phyloP scores from a whole-genome alignment of 2,797 vertebrate species.

The Intellagama lesueurii region DNA sequence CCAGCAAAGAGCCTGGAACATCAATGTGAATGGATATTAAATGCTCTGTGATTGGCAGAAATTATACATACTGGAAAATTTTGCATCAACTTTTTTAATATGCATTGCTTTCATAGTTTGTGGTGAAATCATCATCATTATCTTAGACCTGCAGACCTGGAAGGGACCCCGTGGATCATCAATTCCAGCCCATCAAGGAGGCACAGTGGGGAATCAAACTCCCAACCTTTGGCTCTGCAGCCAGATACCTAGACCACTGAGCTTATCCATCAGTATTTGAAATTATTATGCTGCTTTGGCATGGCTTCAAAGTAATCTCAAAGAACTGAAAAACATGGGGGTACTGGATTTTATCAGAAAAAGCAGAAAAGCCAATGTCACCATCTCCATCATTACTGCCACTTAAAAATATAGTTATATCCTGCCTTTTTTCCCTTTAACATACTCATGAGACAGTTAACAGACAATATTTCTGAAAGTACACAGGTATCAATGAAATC shows the following conservation, averaged over 20 bases:
- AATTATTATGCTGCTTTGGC: background rate
- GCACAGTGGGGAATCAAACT: no score
- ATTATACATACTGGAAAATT: background rate
- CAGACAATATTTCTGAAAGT: no score
- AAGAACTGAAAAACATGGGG: background rate
- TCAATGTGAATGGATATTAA: background rate
- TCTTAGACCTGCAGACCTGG: no score
- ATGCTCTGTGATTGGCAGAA: slow-evolving; percentile 6
- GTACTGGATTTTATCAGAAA: background rate
- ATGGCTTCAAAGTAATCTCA: background rate
- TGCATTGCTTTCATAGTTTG: background rate
- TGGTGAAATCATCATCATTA: background rate
- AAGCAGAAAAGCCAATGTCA: background rate
- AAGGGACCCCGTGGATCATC: no score
- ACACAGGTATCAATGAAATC: background rate
- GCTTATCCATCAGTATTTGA: background rate
- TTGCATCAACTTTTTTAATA: background rate
- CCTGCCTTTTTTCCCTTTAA: no score
- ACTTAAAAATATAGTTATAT: no score
- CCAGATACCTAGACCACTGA: no score
- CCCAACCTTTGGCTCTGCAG: no score
- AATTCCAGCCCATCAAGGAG: no score
- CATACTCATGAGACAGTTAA: no score
- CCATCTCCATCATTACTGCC: no score
- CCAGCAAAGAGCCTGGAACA: background rate